Conservation (phyloP, 1,140 invertebrate species). For the Kradibia gibbosae region DNA sequence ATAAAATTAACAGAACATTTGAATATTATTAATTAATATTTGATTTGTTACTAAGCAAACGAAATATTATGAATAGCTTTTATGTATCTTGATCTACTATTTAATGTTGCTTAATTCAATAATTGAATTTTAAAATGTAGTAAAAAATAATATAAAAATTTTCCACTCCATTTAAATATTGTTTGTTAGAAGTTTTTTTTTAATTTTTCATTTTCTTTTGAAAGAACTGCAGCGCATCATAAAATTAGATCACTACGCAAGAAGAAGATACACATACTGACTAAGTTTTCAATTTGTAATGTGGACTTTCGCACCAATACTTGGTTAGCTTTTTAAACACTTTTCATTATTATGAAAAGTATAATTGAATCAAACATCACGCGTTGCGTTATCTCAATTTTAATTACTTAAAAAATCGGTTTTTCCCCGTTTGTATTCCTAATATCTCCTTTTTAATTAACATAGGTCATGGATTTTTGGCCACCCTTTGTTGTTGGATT, state of each 20-base stretch:
- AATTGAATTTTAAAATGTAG: too few species aligned
- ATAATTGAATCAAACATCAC: slow-evolving; percentile 12
- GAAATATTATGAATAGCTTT: too few species aligned
- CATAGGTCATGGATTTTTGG: not conserved
- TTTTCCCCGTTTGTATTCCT: not conserved
- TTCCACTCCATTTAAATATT: too few species aligned
- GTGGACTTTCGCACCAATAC: not conserved
- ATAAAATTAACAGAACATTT: too few species aligned
- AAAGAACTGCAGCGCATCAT: not conserved
- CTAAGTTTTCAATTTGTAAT: slow-evolving; percentile 23
- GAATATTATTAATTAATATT: too few species aligned
- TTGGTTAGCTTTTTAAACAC: not conserved
- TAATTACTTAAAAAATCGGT: not conserved
- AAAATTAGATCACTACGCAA: slow-evolving; percentile 29
- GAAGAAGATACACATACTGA: not conserved
- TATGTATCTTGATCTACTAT: too few species aligned
- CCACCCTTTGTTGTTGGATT: not conserved
- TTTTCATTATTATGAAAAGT: not conserved
- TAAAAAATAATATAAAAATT: too few species aligned
- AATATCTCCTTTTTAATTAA: not conserved
- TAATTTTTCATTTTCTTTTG: too few species aligned
- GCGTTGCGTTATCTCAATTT: not conserved
- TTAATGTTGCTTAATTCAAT: too few species aligned
- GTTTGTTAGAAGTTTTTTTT: too few species aligned
- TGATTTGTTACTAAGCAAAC: too few species aligned